Base-by-base conservation (phyloP, 1,140 invertebrate genomes). In the Drosophila oshimai region DNA sequence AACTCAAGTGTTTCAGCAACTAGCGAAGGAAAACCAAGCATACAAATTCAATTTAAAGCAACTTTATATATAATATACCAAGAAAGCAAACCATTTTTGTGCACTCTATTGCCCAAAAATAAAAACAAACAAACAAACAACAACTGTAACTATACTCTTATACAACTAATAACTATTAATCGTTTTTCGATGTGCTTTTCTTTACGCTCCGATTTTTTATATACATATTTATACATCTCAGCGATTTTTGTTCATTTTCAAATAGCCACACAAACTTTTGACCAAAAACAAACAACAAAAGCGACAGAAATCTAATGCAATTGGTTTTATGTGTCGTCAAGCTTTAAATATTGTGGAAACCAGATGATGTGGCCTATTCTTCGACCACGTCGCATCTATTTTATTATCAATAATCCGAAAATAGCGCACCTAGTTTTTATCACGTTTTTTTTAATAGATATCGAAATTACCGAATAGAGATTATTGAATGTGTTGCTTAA, bases 141-240 rank as follows among this genome's bases (percentile, higher is more conserved):
- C 31, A 71, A 47, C 44, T 68, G 53, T 68, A 73, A 77, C 57
- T 77, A 33, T 69, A 69, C 58, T 65, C 61, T 65, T 65, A 74
- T 53, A 58, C 50, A 54, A 62, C 70, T 78, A 62, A 67, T 64
- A 77, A 47, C 70, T 42, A 64, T 18, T 51, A 29, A 71, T 46
- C 28, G 24, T 65, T 75, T 81, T 80, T 79, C 71, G 77, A 80
- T 71, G 71, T 64, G 76, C 76, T 79, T 80, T 75, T 80, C 55
- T 68, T 68, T 58, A 55, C 46, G 75, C 74, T 79, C 69, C 58
- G 49, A 47, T 51, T 78, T 77, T 64, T 72, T 73, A 74, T 44
- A 69, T 42, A 42, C 36, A 51, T 49, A 45, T 54, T 28, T 44
- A 13, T 46, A 26, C 47, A 54, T 60, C 37, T 73, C 57, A 72